These are phyloP conservation scores for Myrmecobius fasciatus DNA, from an alignment of 2,113 vertebrate species.

Conservation along the genomic window DNA sequence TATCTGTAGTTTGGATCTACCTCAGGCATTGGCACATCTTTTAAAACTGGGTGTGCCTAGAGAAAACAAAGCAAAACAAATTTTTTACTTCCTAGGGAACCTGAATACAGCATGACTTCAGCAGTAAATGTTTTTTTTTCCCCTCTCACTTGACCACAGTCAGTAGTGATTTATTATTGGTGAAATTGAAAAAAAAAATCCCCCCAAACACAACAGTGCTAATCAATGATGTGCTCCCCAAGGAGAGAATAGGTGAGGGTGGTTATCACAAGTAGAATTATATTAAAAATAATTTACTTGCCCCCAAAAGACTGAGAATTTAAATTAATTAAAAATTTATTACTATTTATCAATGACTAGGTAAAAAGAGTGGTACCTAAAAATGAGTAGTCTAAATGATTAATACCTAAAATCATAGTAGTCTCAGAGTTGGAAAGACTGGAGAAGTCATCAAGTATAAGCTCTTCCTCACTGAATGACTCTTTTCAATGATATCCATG, in stretches of 20 bases:
- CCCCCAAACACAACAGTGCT: neutral
- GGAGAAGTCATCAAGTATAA: neutral
- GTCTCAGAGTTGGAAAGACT: neutral
- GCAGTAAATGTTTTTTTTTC: slow-evolving; percentile 8
- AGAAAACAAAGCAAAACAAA: neutral
- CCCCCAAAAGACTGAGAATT: neutral
- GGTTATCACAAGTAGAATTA: neutral
- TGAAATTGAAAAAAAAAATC: neutral
- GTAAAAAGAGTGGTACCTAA: neutral
- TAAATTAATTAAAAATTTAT: neutral
- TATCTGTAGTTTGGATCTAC: slow-evolving; percentile 18
- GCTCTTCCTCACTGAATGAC: neutral
- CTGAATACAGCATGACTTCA: neutral
- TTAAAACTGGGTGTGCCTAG: slow-evolving; percentile 27
- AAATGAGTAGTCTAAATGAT: neutral
- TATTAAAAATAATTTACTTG: neutral
- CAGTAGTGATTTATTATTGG: neutral
- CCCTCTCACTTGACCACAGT: neutral
- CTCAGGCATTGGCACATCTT: slow-evolving; percentile 28
- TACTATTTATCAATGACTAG: neutral
- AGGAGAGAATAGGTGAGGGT: neutral
- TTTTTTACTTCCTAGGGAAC: neutral
- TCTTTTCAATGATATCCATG: neutral
- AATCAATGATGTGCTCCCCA: neutral
- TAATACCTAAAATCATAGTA: neutral